Conservation (phyloP, 2,888 invertebrate species). For the Brenthis daphne region DNA sequence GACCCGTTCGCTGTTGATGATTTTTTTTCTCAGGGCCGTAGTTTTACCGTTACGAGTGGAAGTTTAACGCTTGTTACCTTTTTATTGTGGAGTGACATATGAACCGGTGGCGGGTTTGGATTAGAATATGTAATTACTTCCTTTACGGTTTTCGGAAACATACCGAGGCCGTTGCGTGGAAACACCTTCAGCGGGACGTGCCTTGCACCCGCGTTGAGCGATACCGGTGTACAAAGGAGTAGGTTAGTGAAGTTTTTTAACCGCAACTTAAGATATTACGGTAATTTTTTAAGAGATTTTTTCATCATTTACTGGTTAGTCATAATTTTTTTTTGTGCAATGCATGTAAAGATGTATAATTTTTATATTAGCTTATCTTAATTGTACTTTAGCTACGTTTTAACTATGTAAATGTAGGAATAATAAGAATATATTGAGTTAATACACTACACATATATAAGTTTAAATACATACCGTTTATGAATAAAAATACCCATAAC, state of each 20-base stretch:
- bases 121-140: constrained; percentile 83
- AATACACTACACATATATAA: no score
- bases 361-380: no score
- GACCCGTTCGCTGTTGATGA: constrained; percentile 63
- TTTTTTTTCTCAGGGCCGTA: constrained; percentile 77
- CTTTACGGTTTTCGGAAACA: constrained; percentile 80
- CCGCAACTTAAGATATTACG: not conserved
- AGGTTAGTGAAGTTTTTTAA: not conserved
- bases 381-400: no score
- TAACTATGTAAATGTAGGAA: no score
- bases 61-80: constrained; percentile 55
- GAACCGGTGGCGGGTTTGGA: constrained; percentile 75
- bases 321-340: not conserved
- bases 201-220: constrained; percentile 5
- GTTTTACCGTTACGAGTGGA: constrained; percentile 68
- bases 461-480: no score
- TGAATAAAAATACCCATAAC: no score
- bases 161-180: constrained; percentile 38
- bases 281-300: not conserved
- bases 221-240: constrained; percentile 1
- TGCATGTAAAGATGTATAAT: no score
- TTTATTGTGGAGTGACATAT: constrained; percentile 75
- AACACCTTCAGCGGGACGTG: constrained; percentile 39
- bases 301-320: not conserved
- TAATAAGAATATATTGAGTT: no score